Percentiles rank a stretch among this genome's conserved stretches.
Conservation (phyloP, 2,113 vertebrate genomes). For the Eurystomus gularis region DNA sequence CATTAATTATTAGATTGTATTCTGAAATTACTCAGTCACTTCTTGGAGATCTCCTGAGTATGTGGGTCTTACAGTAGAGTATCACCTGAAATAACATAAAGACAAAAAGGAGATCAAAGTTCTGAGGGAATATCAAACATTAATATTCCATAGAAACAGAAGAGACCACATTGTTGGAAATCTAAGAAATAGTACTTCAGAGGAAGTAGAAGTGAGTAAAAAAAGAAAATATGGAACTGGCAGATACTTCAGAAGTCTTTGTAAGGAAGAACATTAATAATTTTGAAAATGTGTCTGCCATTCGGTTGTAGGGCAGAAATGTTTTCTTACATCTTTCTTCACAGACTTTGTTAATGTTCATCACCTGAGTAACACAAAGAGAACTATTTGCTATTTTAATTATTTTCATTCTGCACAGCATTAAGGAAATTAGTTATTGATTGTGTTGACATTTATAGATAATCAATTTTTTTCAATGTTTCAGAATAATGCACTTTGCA, state of each 20-base stretch:
- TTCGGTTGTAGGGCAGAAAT: background rate
- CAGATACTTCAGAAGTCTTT: background rate
- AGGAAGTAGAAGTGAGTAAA: background rate
- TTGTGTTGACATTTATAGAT: background rate
- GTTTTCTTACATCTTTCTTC: background rate
- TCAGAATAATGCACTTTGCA: background rate
- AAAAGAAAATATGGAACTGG: background rate
- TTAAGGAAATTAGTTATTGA: constrained; percentile 35
- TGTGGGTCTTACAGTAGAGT: background rate
- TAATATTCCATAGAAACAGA: background rate
- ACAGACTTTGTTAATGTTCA: background rate
- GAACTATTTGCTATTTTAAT: background rate
- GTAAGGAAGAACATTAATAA: background rate
- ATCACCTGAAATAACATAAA: background rate
- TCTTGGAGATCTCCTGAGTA: background rate
- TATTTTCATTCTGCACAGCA: background rate
- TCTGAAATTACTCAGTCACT: background rate
- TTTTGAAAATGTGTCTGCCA: background rate
- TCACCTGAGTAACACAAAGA: background rate
- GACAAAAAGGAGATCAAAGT: background rate
- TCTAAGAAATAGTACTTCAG: background rate
- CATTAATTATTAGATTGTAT: background rate
- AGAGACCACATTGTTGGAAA: background rate
- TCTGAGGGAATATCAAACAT: background rate
- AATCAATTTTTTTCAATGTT: background rate